Conservation (phyloP, 2,797 vertebrate species). For the Dryobates pubescens region DNA sequence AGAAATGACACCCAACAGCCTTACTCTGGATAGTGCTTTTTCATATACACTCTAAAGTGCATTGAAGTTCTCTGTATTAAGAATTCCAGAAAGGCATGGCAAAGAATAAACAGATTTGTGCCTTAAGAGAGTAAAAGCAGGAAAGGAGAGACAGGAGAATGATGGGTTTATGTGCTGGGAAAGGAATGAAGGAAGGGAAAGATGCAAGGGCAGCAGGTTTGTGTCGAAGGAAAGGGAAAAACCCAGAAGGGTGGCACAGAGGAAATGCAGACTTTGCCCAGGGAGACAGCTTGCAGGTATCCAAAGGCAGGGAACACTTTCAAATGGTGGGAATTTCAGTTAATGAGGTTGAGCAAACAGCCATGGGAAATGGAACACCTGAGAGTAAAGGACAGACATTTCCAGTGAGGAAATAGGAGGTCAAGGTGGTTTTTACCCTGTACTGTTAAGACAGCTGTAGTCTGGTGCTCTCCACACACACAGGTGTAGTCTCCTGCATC, state of each 20-base stretch:
- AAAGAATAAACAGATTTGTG: background rate
- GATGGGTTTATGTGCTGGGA: background rate
- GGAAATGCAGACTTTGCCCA: background rate
- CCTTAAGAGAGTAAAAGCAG: background rate
- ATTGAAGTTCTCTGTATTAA: background rate
- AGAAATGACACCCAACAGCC: background rate
- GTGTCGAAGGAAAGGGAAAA: background rate
- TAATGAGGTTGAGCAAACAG: background rate
- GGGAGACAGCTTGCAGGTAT: background rate
- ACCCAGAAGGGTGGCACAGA: constrained; percentile 51
- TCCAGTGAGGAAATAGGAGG: background rate
- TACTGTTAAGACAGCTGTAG: constrained; percentile 32
- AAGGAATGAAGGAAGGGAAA: background rate
- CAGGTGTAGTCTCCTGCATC: constrained; percentile 68
- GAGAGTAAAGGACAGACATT: background rate
- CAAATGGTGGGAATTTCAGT: background rate
- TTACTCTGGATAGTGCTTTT: background rate
- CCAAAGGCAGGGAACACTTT: background rate
- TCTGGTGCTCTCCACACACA: constrained; percentile 56
- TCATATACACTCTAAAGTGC: background rate
- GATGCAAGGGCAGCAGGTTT: background rate
- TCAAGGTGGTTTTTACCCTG: constrained; percentile 46
- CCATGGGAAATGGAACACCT: background rate
- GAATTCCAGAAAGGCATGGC: background rate
- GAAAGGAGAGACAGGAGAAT: background rate